Conservation (phyloP, 2,113 vertebrate species). For the Erythrocercus mccallii region DNA sequence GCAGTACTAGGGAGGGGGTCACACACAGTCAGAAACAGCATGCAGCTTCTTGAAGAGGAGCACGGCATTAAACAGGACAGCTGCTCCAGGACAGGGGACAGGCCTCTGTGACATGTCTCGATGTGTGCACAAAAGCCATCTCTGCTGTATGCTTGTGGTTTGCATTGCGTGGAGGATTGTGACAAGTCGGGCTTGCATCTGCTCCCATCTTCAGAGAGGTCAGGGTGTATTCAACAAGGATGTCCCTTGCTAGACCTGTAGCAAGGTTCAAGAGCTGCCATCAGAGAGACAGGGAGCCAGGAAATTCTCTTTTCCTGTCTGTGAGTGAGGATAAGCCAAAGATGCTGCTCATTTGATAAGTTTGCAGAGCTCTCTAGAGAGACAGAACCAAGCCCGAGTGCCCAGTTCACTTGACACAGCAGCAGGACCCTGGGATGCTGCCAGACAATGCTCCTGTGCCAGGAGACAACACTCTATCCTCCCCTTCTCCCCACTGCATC, state of each 20-base stretch:
- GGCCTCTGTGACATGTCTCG: not conserved
- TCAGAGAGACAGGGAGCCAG: not conserved
- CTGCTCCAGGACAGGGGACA: not conserved
- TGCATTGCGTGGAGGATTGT: not conserved
- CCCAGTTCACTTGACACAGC: not conserved
- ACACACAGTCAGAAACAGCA: not conserved
- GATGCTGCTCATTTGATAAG: not conserved
- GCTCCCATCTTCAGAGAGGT: not conserved
- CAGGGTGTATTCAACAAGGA: not conserved
- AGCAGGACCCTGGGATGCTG: not conserved
- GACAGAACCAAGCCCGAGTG: not conserved
- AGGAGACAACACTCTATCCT: not conserved
- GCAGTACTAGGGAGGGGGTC: not conserved
- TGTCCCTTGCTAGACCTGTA: not conserved
- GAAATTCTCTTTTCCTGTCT: not conserved
- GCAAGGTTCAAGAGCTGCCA: not conserved
- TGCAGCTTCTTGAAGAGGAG: not conserved
- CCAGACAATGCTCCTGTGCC: not conserved
- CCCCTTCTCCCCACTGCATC: not conserved
- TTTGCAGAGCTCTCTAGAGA: not conserved
- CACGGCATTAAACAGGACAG: not conserved
- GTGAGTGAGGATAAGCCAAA: not conserved
- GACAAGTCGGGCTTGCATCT: not conserved
- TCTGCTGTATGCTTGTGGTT: not conserved
- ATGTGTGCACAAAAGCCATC: not conserved